Conservation (phyloP, 2,113 vertebrate species). For the Prochilodus magdalenae region DNA sequence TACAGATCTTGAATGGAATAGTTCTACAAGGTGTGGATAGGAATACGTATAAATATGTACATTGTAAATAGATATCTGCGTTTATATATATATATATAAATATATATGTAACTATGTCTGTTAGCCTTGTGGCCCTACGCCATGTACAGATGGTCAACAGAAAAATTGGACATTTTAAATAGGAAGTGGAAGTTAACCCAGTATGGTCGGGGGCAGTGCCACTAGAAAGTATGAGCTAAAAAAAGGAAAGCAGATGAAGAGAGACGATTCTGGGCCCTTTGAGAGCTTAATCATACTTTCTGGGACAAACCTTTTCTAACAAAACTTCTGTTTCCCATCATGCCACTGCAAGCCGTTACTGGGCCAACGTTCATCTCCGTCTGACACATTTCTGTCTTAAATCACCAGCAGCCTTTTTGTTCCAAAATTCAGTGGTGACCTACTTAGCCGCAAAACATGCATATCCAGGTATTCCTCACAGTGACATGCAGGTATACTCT, state of each 20-base stretch:
- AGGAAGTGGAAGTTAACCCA: slow-evolving; percentile 43
- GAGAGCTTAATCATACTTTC: slow-evolving; percentile 28
- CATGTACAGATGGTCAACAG: slow-evolving; percentile 30
- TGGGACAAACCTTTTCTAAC: slow-evolving; percentile 4
- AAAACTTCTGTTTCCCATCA: slow-evolving; percentile 38
- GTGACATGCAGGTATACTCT: slow-evolving; percentile 57
- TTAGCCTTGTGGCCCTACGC: slow-evolving; percentile 27
- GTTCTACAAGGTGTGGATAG: slow-evolving; percentile 43
- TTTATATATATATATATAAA: slow-evolving; percentile 19
- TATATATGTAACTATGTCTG: slow-evolving; percentile 43
- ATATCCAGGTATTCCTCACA: slow-evolving; percentile 61
- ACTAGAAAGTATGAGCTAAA: slow-evolving; percentile 50
- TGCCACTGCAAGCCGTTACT: slow-evolving; percentile 50
- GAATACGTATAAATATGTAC: slow-evolving; percentile 47
- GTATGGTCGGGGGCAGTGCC: slow-evolving; percentile 50
- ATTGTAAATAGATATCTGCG: slow-evolving; percentile 58
- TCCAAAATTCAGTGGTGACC: slow-evolving; percentile 38
- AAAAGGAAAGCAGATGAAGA: slow-evolving; percentile 7
- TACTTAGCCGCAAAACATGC: slow-evolving; percentile 52
- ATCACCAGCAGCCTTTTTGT: slow-evolving; percentile 80
- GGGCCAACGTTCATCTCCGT: slow-evolving; percentile 61
- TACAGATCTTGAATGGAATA: slow-evolving; percentile 48
- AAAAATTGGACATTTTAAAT: slow-evolving; percentile 39
- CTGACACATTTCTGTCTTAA: slow-evolving; percentile 70
- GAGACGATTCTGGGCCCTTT: too few relatives aligned